Evolutionary conservation across 1,140 invertebrate genomes (phyloP).

Genomic region (Aporrectodea caliginosa): DNA sequence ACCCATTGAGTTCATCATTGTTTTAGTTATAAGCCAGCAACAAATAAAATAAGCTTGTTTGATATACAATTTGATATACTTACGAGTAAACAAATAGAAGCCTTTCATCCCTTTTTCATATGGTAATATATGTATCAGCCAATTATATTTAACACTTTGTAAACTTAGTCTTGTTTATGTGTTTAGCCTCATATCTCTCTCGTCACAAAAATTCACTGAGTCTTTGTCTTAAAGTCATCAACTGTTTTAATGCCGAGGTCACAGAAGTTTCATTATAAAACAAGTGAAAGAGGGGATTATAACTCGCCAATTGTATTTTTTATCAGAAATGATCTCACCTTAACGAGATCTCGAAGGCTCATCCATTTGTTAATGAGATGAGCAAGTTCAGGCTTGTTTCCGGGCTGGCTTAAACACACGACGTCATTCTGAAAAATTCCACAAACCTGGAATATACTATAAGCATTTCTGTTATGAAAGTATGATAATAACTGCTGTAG

Average conservation of each 20-base stretch:
- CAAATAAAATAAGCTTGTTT: too few relatives aligned
- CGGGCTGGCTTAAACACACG: constrained; percentile 47
- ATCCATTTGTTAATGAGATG: constrained; percentile 50
- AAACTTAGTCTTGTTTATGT: not conserved
- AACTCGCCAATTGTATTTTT: not conserved
- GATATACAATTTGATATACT: too few relatives aligned
- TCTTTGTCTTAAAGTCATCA: too few relatives aligned
- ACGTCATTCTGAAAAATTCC: constrained; percentile 41
- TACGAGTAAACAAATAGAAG: too few relatives aligned
- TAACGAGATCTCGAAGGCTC: constrained; percentile 47
- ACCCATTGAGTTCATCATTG: too few relatives aligned
- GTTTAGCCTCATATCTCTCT: not conserved
- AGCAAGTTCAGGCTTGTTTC: constrained; percentile 46
- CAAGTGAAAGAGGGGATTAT: not conserved
- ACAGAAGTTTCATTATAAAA: too few relatives aligned
- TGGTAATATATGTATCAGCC: not conserved
- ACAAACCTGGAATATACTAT: not conserved
- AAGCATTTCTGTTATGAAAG: not conserved
- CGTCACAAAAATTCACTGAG: not conserved
- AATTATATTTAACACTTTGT: not conserved
- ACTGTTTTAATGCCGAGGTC: too few relatives aligned
- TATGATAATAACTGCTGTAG: not conserved
- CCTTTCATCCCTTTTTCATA: not conserved
- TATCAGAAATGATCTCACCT: constrained; percentile 35
- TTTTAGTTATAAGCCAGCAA: too few relatives aligned